phyloP scores from a whole-genome alignment of 2,113 vertebrate species.

The Turdus rufiventris region DNA sequence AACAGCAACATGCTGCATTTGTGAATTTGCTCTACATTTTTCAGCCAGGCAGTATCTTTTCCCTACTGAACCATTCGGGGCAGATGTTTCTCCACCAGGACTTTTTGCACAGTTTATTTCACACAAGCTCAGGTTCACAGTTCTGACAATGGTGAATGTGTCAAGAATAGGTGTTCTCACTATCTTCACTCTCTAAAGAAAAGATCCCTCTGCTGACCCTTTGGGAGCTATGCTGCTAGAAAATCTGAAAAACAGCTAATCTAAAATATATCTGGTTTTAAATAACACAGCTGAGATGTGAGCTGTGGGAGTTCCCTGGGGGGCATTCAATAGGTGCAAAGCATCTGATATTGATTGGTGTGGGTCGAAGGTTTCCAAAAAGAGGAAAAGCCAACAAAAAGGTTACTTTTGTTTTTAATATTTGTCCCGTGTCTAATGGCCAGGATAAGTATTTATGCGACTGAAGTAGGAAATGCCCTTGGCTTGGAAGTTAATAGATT shows the following conservation, averaged over 20 bases:
- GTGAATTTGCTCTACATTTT: conserved; percentile 20
- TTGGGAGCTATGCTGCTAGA: not conserved
- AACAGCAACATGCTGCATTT: conserved; percentile 42
- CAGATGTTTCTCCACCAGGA: conserved; percentile 21
- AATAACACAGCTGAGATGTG: not conserved
- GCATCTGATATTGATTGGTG: not conserved
- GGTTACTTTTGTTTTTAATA: not conserved
- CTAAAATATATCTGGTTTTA: not conserved
- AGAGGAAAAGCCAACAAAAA: conserved; percentile 1
- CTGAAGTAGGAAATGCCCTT: not conserved
- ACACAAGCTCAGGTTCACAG: not conserved
- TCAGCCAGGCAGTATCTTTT: conserved; percentile 1
- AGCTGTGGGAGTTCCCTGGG: not conserved
- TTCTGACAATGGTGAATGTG: not conserved
- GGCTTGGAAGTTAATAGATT: not conserved
- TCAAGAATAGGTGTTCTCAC: not conserved
- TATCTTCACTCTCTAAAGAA: not conserved
- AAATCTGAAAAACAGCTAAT: not conserved
- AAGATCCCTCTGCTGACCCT: not conserved
- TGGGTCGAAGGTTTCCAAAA: not conserved
- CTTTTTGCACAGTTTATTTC: conserved; percentile 36
- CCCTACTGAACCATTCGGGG: not conserved
- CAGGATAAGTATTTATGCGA: not conserved
- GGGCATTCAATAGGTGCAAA: not conserved
- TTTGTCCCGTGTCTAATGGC: not conserved